Conservation (phyloP, 2,797 vertebrate genomes). For the Moxostoma hubbsi region DNA sequence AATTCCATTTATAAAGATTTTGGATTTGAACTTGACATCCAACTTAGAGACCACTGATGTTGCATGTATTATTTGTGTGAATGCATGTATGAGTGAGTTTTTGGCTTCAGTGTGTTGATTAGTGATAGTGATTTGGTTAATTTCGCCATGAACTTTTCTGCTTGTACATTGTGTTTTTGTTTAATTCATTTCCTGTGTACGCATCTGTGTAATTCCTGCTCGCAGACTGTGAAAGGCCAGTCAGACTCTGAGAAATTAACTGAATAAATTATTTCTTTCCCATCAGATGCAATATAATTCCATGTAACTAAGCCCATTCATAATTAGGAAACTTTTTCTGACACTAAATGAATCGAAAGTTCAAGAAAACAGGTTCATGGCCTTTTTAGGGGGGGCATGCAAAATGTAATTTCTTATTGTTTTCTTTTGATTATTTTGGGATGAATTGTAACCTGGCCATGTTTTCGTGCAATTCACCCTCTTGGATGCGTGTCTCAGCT, state of each 20-base stretch:
- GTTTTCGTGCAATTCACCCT: slow-evolving; percentile 29
- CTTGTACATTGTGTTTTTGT: background rate
- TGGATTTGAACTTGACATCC: slow-evolving; percentile 1
- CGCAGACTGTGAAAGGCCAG: slow-evolving; percentile 1
- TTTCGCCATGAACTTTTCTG: slow-evolving; percentile 36
- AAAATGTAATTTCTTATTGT: background rate
- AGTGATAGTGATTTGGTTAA: slow-evolving; percentile 24
- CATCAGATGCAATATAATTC: slow-evolving; percentile 1
- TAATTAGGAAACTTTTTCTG: slow-evolving; percentile 4
- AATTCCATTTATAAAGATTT: slow-evolving; percentile 23
- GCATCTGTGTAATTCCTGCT: slow-evolving; percentile 16
- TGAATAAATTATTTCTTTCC: slow-evolving; percentile 10
- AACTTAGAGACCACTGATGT: too few relatives aligned
- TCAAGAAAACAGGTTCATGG: slow-evolving; percentile 3
- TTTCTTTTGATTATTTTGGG: background rate
- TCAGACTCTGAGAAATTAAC: slow-evolving; percentile 2
- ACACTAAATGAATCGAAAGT: background rate
- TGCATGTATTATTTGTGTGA: background rate
- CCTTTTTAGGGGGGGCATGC: too few relatives aligned
- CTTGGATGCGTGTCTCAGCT: slow-evolving; percentile 66
- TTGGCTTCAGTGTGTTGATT: slow-evolving; percentile 26
- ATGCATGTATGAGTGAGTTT: background rate
- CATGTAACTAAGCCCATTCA: slow-evolving; percentile 11
- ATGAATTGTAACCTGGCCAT: slow-evolving; percentile 2
- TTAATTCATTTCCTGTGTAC: slow-evolving; percentile 15